phyloP scores from a whole-genome alignment of 2,888 invertebrate species.

The Autographa gamma region DNA sequence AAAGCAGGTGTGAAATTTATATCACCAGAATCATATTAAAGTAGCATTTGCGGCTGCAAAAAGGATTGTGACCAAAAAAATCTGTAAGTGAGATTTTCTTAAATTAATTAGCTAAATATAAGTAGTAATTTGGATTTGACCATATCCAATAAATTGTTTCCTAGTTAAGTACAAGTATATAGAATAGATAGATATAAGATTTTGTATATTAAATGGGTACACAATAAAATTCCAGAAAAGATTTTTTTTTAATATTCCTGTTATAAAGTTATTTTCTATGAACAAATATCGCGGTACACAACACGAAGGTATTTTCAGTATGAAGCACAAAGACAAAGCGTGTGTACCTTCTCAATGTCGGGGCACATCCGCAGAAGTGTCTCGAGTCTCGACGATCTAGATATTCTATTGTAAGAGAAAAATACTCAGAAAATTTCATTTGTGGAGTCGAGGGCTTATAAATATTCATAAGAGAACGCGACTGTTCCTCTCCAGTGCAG shows the following conservation, averaged over 20 bases:
- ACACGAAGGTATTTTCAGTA: conserved; percentile 18
- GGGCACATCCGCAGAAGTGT: conserved; percentile 30
- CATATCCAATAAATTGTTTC: no score
- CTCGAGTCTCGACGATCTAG: conserved; percentile 38
- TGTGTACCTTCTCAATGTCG: conserved; percentile 28
- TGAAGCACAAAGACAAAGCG: conserved; percentile 18
- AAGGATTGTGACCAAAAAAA: no score
- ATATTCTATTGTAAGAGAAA: conserved; percentile 60
- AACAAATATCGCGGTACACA: conserved; percentile 8
- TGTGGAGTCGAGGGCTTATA: conserved; percentile 53
- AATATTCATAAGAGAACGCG: conserved; percentile 60
- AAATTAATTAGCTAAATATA: no score
- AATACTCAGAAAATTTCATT: conserved; percentile 60
- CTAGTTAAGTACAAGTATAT: no score
- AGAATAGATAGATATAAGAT: no score
- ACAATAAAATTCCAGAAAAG: no score
- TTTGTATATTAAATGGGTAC: no score
- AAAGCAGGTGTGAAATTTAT: background rate
- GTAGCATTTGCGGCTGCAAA: background rate
- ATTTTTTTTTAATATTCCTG: background rate
- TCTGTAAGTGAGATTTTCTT: no score
- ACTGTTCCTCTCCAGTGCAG: conserved; percentile 21
- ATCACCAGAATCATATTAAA: background rate
- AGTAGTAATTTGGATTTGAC: no score
- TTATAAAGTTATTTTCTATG: conserved; percentile 7